phyloP scores from a whole-genome alignment of 2,888 invertebrate species.

The Apodemia mormo region DNA sequence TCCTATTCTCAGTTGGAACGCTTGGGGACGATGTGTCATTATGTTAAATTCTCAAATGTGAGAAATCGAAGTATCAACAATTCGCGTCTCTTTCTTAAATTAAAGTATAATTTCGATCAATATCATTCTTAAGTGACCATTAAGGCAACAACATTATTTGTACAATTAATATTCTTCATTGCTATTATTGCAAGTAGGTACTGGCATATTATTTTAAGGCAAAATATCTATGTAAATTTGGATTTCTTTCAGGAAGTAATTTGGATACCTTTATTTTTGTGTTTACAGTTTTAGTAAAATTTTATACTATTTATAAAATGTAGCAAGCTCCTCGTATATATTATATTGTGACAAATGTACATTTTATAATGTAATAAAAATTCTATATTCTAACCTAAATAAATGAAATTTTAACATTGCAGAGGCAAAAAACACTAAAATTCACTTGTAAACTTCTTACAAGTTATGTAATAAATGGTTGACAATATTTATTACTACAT shows the following conservation, averaged over 20 bases:
- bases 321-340: background rate
- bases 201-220: background rate
- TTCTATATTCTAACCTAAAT: background rate
- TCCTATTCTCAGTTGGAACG: too few species aligned
- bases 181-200: background rate
- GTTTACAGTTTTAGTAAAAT: background rate
- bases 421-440: background rate
- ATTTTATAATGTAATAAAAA: background rate
- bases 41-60: too few species aligned
- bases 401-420: background rate
- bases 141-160: too few species aligned
- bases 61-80: too few species aligned
- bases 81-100: too few species aligned
- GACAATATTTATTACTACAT: background rate
- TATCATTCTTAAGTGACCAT: too few species aligned
- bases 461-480: constrained; percentile 5
- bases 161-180: too few species aligned
- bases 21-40: too few species aligned
- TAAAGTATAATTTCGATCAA: too few species aligned
- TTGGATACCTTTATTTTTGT: background rate
- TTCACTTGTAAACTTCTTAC: background rate
- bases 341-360: background rate
- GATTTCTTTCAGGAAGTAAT: background rate
- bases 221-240: background rate
- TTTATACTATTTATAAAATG: background rate